Percentiles rank a stretch among this genome's conserved stretches.
Conservation (phyloP, 64 coral and sea anemone genomes). For the Pachyseris speciosa region DNA sequence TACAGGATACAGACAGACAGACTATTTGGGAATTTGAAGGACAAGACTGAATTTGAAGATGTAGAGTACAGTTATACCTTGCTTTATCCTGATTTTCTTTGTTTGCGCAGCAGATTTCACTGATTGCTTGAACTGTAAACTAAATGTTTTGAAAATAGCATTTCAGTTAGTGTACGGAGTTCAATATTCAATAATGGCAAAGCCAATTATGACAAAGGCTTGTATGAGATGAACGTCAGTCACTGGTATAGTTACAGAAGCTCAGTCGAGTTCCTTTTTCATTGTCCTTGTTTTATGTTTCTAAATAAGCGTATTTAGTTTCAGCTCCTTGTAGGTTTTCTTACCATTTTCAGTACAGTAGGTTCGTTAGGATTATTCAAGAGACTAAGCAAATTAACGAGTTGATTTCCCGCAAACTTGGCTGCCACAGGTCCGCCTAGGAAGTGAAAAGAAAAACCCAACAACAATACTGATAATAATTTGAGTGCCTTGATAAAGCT, state of each 20-base stretch:
- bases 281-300: no score
- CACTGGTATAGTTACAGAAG: no score
- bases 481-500: no score
- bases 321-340: not conserved
- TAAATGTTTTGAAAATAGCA: not conserved
- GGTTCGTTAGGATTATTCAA: constrained; percentile 22
- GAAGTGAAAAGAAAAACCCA: not conserved
- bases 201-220: no score
- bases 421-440: constrained; percentile 15
- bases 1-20: no score
- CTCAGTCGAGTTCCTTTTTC: no score
- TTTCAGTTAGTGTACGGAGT: not conserved
- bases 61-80: not conserved
- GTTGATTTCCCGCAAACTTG: constrained; percentile 23
- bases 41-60: no score
- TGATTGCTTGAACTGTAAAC: constrained; percentile 37
- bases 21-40: no score
- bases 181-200: not conserved
- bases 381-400: constrained; percentile 13
- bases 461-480: not conserved
- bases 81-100: constrained; percentile 39
- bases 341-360: constrained; percentile 27
- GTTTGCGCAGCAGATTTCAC: constrained; percentile 38
- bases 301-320: not conserved
- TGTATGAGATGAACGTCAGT: no score